Evolutionary conservation across 2,888 invertebrate species (phyloP).

Genomic region (Thysanoteuthis rhombus): DNA sequence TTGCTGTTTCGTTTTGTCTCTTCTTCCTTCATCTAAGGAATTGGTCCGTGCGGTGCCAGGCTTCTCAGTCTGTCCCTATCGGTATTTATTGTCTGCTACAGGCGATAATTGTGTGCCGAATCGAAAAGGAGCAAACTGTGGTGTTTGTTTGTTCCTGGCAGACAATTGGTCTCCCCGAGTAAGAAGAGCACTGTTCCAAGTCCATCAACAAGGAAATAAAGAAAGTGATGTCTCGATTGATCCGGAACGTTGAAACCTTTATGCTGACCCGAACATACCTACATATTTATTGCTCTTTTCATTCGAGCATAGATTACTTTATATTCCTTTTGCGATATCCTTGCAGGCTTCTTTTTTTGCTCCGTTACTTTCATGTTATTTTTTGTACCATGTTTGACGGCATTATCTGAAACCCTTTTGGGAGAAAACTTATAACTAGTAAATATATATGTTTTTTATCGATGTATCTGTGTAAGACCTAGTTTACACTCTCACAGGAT

Average conservation of each 20-base stretch:
- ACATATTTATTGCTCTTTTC: too few species aligned
- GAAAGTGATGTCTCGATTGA: neutral
- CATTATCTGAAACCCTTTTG: too few species aligned
- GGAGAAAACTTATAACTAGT: too few species aligned
- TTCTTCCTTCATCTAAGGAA: neutral
- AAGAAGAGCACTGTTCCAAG: neutral
- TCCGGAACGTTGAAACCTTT: neutral
- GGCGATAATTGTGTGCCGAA: neutral
- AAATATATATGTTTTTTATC: too few species aligned
- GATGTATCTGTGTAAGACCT: too few species aligned
- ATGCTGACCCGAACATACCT: neutral
- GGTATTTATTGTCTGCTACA: neutral
- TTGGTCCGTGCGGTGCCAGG: neutral
- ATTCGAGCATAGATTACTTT: too few species aligned
- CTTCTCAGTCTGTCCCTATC: neutral
- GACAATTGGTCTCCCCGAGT: neutral
- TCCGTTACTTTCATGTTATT: too few species aligned
- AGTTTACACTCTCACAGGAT: too few species aligned
- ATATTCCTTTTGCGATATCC: too few species aligned
- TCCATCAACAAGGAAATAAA: neutral
- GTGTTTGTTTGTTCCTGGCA: neutral
- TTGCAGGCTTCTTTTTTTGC: too few species aligned
- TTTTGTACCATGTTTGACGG: too few species aligned
- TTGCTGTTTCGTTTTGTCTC: neutral
- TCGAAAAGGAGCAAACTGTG: neutral